These are phyloP conservation scores for Drosophila engyochracea DNA, from an alignment of 2,888 invertebrate genomes.

Conservation along the genomic window DNA sequence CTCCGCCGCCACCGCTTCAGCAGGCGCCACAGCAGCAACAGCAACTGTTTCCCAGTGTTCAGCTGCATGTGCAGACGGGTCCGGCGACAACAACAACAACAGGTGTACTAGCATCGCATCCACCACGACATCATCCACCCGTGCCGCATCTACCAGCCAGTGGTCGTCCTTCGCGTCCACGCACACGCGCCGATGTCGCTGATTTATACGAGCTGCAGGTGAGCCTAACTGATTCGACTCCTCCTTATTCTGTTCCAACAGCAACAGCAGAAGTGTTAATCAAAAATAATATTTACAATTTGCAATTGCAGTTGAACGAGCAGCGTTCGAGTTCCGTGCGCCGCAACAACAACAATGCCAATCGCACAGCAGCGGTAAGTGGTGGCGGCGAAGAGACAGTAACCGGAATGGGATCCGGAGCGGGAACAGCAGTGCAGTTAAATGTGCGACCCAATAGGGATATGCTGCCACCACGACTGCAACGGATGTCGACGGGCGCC, in stretches of 20 bases:
- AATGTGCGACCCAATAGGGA: slow-evolving; percentile 52
- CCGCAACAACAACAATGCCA: slow-evolving; percentile 40
- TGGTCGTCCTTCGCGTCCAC: slow-evolving; percentile 55
- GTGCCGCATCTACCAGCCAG: slow-evolving; percentile 47
- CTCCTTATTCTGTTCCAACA: neutral
- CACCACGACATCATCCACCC: slow-evolving; percentile 43
- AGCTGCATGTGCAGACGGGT: slow-evolving; percentile 9
- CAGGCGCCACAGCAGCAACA: slow-evolving; percentile 17
- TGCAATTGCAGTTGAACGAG: slow-evolving; percentile 31
- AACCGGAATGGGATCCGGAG: neutral
- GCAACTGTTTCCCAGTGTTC: slow-evolving; percentile 28
- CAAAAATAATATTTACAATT: neutral
- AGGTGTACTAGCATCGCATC: slow-evolving; percentile 15
- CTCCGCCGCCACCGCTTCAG: slow-evolving; percentile 15
- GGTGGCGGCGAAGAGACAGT: neutral
- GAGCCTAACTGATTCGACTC: neutral
- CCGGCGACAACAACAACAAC: slow-evolving; percentile 4
- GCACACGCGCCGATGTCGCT: slow-evolving; percentile 52
- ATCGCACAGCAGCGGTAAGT: neutral
- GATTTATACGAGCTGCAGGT: slow-evolving; percentile 52
- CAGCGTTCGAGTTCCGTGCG: slow-evolving; percentile 27
- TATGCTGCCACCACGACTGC: slow-evolving; percentile 55
- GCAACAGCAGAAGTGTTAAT: neutral
- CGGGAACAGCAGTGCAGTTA: slow-evolving; percentile 2
- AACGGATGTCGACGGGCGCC: slow-evolving; percentile 28